Evolutionary conservation across 2,797 vertebrate species (phyloP).

Genomic region (Lagocephalus sceleratus): DNA sequence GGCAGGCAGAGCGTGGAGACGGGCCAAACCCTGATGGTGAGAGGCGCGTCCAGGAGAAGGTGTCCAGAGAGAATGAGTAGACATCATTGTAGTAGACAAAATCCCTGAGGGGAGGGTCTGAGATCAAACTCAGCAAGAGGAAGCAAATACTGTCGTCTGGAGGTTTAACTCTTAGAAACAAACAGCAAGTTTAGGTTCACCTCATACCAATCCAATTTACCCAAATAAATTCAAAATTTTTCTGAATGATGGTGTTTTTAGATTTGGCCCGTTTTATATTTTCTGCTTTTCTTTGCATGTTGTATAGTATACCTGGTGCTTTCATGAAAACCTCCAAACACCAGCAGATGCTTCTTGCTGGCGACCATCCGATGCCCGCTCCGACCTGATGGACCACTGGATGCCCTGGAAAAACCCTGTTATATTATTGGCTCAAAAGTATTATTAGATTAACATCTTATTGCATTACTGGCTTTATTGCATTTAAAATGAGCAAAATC

Average conservation of each 20-base stretch:
- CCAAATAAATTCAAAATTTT: no score
- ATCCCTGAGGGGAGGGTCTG: constrained; percentile 74
- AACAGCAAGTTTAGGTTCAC: no score
- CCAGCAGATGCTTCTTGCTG: constrained; percentile 85
- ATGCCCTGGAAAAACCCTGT: constrained; percentile 71
- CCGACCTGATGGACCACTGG: constrained; percentile 88
- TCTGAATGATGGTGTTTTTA: no score
- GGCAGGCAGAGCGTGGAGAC: constrained; percentile 86
- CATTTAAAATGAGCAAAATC: not conserved
- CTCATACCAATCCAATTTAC: no score
- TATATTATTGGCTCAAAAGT: no score
- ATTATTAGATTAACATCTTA: no score
- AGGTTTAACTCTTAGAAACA: no score
- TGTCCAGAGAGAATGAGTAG: constrained; percentile 88
- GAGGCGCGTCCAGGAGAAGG: constrained; percentile 86
- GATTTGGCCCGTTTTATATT: no score
- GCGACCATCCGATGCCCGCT: constrained; percentile 93
- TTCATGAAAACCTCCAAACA: constrained; percentile 98
- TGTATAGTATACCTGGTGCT: constrained; percentile 89
- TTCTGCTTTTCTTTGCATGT: no score
- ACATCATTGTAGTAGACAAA: constrained; percentile 94
- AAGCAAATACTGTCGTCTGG: no score
- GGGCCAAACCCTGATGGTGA: constrained; percentile 79
- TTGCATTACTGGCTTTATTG: no score
- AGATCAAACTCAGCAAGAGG: not conserved